A percentile compares a stretch with the other conserved stretches of the same genome.
These are phyloP conservation scores for Diarsia brunnea DNA, from an alignment of 2,888 invertebrate species.

Conservation along the genomic window DNA sequence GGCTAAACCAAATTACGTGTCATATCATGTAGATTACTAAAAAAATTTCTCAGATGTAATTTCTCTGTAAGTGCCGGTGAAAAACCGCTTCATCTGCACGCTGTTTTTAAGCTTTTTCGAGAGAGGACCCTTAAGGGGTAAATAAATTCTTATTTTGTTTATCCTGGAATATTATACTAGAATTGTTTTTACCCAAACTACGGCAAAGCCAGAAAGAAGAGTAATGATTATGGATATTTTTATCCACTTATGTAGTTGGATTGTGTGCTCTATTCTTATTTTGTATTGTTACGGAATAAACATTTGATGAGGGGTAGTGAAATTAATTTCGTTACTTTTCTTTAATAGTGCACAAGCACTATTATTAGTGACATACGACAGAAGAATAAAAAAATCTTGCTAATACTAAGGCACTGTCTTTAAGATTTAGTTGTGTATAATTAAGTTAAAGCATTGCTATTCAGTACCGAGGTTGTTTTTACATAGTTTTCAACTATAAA, in stretches of 20 bases:
- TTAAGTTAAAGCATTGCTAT: too few species aligned
- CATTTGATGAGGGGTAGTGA: not conserved
- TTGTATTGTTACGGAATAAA: not conserved
- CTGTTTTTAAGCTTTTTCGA: too few species aligned
- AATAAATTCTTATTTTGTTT: conserved; percentile 6
- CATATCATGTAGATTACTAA: too few species aligned
- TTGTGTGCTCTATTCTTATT: not conserved
- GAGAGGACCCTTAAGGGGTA: too few species aligned
- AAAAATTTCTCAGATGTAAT: too few species aligned
- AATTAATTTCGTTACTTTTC: not conserved
- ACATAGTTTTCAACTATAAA: too few species aligned
- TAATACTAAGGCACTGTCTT: not conserved
- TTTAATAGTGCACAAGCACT: not conserved
- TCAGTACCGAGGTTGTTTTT: too few species aligned
- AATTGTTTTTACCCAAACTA: not conserved
- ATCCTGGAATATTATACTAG: not conserved
- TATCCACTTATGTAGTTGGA: not conserved
- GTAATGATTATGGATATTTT: not conserved
- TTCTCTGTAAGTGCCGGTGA: too few species aligned
- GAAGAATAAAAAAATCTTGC: too few species aligned
- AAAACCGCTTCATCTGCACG: too few species aligned
- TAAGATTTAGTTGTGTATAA: not conserved
- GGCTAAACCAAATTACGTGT: too few species aligned
- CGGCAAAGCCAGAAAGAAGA: too few species aligned
- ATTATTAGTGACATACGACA: not conserved